Evolutionary conservation across 1,140 invertebrate species (phyloP).

Genomic region (Habropoda laboriosa): DNA sequence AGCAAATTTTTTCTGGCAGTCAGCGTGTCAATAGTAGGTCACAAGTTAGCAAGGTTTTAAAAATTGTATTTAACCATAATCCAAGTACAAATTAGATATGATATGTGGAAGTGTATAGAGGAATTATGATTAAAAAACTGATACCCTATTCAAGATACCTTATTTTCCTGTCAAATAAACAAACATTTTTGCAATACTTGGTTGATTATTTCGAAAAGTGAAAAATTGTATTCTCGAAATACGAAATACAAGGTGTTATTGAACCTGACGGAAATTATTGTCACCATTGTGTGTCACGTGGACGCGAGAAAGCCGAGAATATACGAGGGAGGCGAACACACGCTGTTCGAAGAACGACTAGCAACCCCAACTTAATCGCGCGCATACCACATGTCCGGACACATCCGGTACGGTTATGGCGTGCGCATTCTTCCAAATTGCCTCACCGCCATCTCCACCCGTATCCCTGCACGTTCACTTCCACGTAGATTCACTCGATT

Average conservation of each 20-base stretch:
- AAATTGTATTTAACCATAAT: too few relatives aligned
- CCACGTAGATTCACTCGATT: not conserved
- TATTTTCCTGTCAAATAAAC: too few relatives aligned
- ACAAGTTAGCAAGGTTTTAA: too few relatives aligned
- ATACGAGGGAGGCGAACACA: slow-evolving; percentile 19
- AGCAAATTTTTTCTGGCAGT: too few relatives aligned
- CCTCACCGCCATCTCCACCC: slow-evolving; percentile 27
- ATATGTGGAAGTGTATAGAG: too few relatives aligned
- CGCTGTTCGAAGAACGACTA: slow-evolving; percentile 31
- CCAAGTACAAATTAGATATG: too few relatives aligned
- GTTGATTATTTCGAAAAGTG: not conserved
- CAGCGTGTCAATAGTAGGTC: too few relatives aligned
- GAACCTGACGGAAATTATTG: slow-evolving; percentile 7
- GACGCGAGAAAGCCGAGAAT: slow-evolving; percentile 1
- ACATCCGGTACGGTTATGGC: slow-evolving; percentile 60
- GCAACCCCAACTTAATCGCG: slow-evolving; percentile 60
- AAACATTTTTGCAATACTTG: too few relatives aligned
- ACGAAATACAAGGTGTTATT: not conserved
- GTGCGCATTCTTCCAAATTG: slow-evolving; percentile 57
- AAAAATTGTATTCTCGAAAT: not conserved
- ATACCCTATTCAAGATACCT: too few relatives aligned
- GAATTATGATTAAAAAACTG: too few relatives aligned
- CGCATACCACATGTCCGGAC: slow-evolving; percentile 60
- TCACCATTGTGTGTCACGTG: not conserved
- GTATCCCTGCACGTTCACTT: slow-evolving; percentile 28